Conservation (phyloP, 1,140 invertebrate species). For the Anthonomus grandis region DNA sequence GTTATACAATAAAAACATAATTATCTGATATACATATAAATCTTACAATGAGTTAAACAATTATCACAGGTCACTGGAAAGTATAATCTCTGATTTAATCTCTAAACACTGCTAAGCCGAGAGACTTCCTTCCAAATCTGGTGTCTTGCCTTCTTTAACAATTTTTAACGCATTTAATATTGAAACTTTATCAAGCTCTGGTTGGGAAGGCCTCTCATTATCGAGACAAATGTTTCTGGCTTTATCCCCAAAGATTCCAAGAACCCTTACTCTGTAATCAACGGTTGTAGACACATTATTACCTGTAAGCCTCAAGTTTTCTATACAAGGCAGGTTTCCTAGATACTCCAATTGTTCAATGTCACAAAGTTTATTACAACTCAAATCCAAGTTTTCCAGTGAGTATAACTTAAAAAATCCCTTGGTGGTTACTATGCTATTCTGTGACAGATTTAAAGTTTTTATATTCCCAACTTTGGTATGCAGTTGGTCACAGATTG, state of each 20-base stretch:
- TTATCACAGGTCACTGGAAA: too few relatives aligned
- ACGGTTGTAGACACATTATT: constrained; percentile 84
- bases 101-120: too few relatives aligned
- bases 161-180: constrained; percentile 80
- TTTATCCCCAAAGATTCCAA: constrained; percentile 77
- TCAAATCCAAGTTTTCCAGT: constrained; percentile 79
- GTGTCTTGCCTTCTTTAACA: constrained; percentile 45
- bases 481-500: constrained; percentile 71
- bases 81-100: too few relatives aligned
- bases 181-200: constrained; percentile 87
- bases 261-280: constrained; percentile 87
- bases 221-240: constrained; percentile 79
- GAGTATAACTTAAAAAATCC: constrained; percentile 83
- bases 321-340: constrained; percentile 78
- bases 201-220: constrained; percentile 79
- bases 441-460: constrained; percentile 82
- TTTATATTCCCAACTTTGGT: constrained; percentile 86
- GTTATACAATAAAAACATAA: too few relatives aligned
- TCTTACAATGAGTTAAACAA: too few relatives aligned
- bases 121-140: too few relatives aligned
- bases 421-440: constrained; percentile 70
- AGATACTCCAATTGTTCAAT: constrained; percentile 80
- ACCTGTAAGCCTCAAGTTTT: constrained; percentile 78
- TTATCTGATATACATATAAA: too few relatives aligned
- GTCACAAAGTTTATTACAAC: constrained; percentile 77